A percentile compares a stretch with the other conserved stretches of the same genome.
These are phyloP conservation scores for Urocyon cinereoargenteus DNA, from an alignment of 2,797 vertebrate genomes.

Conservation along the genomic window DNA sequence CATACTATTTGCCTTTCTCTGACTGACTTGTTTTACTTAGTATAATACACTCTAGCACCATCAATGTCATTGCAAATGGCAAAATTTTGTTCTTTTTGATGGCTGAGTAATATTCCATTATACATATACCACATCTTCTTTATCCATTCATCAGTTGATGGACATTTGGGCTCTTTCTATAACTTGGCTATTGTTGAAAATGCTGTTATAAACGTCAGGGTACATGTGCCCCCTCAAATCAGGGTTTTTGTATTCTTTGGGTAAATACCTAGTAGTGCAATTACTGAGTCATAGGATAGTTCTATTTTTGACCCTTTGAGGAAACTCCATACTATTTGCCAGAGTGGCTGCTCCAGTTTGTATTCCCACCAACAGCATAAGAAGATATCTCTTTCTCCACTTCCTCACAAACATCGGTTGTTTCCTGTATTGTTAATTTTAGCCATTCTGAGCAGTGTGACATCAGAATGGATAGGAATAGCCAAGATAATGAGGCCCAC, in stretches of 20 bases:
- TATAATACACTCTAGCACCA: not conserved
- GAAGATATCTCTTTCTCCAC: not conserved
- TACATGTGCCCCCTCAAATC: not conserved
- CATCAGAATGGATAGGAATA: too few species aligned
- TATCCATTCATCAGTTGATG: not conserved
- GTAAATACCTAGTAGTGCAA: not conserved
- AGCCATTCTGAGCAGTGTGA: not conserved
- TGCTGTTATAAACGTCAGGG: not conserved
- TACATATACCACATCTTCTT: not conserved
- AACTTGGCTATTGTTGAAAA: not conserved
- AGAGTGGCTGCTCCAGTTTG: not conserved
- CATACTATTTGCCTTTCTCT: not conserved
- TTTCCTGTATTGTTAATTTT: not conserved
- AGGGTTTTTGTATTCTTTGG: not conserved
- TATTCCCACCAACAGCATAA: not conserved
- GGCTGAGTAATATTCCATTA: not conserved
- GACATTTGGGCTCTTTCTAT: not conserved
- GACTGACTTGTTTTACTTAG: not conserved
- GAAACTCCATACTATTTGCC: not conserved
- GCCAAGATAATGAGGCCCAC: too few species aligned
- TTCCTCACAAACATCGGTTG: not conserved
- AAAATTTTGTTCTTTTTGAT: not conserved
- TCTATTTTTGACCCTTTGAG: not conserved
- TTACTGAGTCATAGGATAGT: not conserved
- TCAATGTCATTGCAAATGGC: not conserved